Evolutionary conservation across 2,797 vertebrate genomes (phyloP).

Genomic region (Rhabdomys pumilio): DNA sequence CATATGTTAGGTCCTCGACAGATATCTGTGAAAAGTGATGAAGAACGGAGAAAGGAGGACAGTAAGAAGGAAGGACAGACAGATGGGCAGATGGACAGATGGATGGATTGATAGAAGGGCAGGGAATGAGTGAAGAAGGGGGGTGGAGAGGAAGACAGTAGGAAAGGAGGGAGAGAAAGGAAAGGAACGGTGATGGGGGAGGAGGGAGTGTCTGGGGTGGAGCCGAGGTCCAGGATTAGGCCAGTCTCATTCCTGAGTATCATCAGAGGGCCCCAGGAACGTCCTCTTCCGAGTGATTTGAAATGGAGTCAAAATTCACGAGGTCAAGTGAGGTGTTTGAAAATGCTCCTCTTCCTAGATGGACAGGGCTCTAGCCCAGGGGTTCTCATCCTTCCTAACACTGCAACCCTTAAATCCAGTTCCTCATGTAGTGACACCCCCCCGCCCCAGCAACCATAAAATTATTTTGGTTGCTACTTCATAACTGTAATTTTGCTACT

Average conservation of each 20-base stretch:
- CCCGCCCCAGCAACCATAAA: background rate
- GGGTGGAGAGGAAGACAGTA: background rate
- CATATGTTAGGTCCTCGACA: background rate
- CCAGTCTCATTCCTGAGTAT: background rate
- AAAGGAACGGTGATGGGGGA: accelerated
- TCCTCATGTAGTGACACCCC: background rate
- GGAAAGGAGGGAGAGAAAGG: background rate
- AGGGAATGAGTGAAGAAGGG: background rate
- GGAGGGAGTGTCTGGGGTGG: background rate
- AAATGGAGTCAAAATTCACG: background rate
- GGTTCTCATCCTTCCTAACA: background rate
- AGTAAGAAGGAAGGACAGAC: background rate
- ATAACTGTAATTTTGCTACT: background rate
- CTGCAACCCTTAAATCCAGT: background rate
- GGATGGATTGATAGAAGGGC: background rate
- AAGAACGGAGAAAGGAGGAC: background rate
- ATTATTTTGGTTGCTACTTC: background rate
- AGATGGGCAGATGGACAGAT: too few relatives aligned
- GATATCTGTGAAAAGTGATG: background rate
- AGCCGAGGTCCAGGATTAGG: background rate
- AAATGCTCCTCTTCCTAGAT: background rate
- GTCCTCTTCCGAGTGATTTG: background rate
- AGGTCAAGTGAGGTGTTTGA: background rate
- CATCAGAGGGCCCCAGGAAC: background rate
- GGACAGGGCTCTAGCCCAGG: background rate